Base-by-base conservation (phyloP, 1,140 invertebrate genomes). In the Ganaspis sp. region DNA sequence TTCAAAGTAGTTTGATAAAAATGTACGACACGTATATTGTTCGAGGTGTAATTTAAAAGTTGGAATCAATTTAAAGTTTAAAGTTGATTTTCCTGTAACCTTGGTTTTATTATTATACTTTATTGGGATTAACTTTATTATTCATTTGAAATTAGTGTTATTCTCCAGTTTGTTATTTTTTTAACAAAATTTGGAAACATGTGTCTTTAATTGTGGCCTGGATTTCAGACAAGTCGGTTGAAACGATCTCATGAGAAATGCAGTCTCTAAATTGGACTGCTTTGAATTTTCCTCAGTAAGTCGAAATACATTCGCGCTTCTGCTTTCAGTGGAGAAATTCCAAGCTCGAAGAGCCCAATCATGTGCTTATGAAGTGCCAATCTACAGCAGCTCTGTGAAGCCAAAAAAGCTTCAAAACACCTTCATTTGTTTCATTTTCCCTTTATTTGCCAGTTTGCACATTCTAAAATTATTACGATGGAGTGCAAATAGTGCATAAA, bases 241-340 rank as follows among this genome's bases (percentile, higher is more conserved):
- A 64, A 64, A 64, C 23, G 54, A 64, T 64, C 54, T 64, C 23
- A 64, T 29, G 26, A 64, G 58, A 64, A 64, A 64, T 64, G 15
- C 58, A 29, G 23, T 26, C 12, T 29, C 23, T 64, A 64, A 64
- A 64, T 64, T 64, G 58, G 58, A 64, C 58, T 29, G 15, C 58
- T 29, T 64, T 64, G 23, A 64, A 26, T 64, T 64, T 64, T n/a
- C 23, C 23, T 29, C 23, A 29, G 23, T 64, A n/a, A 34, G 58
- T 64, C 23, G 12, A 64, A 64, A 64, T 34, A 29, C 58, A 64
- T 64, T 64, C 23, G 58, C 58, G 58, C 26, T 64, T 64, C 58
- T 64, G 58, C 21, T 64, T 64, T 29, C 58, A 64, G 58, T 29
- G 23, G 23, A 29, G 26, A 64, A n/a, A 15, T 64, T n/a, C 26